Evolutionary conservation across 2,797 vertebrate genomes (phyloP).

Genomic region (Scolopax bukidnonensis): DNA sequence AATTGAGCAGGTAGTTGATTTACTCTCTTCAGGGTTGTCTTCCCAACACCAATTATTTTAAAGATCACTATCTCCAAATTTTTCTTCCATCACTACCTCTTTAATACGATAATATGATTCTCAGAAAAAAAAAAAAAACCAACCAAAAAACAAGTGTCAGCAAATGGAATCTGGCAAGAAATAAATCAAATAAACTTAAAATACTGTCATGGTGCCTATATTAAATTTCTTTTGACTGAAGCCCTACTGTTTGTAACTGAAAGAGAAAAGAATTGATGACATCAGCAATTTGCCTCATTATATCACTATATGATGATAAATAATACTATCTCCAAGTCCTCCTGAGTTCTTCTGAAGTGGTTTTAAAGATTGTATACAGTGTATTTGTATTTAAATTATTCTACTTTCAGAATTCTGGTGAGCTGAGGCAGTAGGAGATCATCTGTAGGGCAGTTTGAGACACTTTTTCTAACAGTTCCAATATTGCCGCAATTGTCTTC

Average conservation of each 20-base stretch:
- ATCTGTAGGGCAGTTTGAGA: neutral
- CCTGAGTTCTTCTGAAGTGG: neutral
- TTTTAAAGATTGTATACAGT: neutral
- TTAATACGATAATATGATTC: neutral
- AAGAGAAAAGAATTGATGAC: neutral
- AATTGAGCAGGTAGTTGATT: neutral
- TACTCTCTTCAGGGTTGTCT: neutral
- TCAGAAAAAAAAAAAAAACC: neutral
- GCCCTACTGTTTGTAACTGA: neutral
- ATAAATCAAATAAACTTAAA: constrained; percentile 59
- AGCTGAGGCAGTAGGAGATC: neutral
- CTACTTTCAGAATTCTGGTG: neutral
- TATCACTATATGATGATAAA: neutral
- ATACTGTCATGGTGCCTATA: neutral
- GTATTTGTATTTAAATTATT: neutral
- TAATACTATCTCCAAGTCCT: neutral
- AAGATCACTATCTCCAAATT: neutral
- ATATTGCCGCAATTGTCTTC: neutral
- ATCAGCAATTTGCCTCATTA: constrained; percentile 16
- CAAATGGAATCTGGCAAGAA: constrained; percentile 53
- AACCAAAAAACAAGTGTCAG: neutral
- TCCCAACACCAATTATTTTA: neutral
- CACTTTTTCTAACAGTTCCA: neutral
- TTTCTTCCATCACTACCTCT: neutral
- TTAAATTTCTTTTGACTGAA: constrained; percentile 18